Evolutionary conservation across 2,797 vertebrate genomes (phyloP).

Genomic region (Tenualosa thibaudeaui): DNA sequence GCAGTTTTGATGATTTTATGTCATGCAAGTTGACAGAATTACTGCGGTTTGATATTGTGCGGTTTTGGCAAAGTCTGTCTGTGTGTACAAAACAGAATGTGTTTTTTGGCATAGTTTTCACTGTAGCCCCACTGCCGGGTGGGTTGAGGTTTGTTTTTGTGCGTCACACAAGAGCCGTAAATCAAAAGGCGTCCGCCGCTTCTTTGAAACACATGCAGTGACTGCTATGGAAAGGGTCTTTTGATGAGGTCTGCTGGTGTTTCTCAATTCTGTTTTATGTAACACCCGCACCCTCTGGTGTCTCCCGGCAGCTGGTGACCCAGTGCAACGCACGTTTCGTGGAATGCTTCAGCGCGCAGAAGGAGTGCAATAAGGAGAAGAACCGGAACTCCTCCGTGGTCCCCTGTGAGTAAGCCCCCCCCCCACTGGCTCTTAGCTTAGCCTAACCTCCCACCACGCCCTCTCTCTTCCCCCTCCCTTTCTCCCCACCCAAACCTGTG

Average conservation of each 20-base stretch:
- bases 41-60: neutral
- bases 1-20: neutral
- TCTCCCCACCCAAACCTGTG: too few species aligned
- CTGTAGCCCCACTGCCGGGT: neutral
- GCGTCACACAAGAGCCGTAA: neutral
- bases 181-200: neutral
- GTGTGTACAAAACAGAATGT: neutral
- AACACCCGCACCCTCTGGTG: neutral
- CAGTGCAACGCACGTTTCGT: conserved; percentile 87
- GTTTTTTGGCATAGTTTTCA: neutral
- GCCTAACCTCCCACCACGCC: neutral
- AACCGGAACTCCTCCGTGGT: conserved; percentile 94
- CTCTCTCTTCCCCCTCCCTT: neutral
- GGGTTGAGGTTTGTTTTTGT: neutral
- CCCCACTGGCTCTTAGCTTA: neutral
- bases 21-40: neutral
- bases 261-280: conserved; percentile 12
- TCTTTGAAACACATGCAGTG: conserved; percentile 12
- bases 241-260: neutral
- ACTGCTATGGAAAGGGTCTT: neutral
- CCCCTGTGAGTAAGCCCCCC: conserved; percentile 80
- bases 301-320: conserved; percentile 80
- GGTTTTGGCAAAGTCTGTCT: neutral
- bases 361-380: conserved; percentile 96
- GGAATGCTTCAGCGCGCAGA: conserved; percentile 92